Percentiles rank a stretch among this genome's conserved stretches.
These are phyloP conservation scores for Euzetes globulus DNA, from an alignment of 2,888 invertebrate species.

Conservation along the genomic window DNA sequence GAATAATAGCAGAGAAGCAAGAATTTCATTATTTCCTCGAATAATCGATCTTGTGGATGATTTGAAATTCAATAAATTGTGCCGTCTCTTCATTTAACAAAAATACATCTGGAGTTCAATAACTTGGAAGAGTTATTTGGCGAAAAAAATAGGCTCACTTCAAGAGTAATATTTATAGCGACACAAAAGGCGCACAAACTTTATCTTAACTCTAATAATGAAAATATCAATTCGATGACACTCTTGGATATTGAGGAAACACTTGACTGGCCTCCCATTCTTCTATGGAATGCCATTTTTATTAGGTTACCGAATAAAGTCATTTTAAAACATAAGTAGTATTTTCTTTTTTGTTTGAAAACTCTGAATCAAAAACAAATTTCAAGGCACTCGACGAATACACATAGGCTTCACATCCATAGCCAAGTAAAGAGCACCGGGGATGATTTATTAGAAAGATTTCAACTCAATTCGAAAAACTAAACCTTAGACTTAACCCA, in stretches of 20 bases:
- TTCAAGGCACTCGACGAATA: too few species aligned
- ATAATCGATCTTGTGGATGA: not conserved
- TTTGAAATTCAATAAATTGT: not conserved
- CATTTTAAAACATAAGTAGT: too few species aligned
- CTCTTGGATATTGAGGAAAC: not conserved
- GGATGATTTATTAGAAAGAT: too few species aligned
- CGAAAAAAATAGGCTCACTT: not conserved
- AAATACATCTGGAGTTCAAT: not conserved
- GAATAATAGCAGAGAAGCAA: too few species aligned
- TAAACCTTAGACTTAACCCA: too few species aligned
- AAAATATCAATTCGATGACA: not conserved
- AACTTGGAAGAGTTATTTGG: not conserved
- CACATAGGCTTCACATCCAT: too few species aligned
- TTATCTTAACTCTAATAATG: not conserved
- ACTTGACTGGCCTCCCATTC: not conserved
- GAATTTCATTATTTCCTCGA: too few species aligned
- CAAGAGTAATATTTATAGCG: not conserved
- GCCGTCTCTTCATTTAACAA: not conserved
- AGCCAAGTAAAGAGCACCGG: too few species aligned
- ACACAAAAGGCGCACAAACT: not conserved
- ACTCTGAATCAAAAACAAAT: too few species aligned
- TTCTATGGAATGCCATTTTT: not conserved
- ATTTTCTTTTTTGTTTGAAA: too few species aligned
- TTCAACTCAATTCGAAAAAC: too few species aligned
- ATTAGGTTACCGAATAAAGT: too few species aligned